Conservation (phyloP, 2,113 vertebrate genomes). For the Microcebus ravelobensis region DNA sequence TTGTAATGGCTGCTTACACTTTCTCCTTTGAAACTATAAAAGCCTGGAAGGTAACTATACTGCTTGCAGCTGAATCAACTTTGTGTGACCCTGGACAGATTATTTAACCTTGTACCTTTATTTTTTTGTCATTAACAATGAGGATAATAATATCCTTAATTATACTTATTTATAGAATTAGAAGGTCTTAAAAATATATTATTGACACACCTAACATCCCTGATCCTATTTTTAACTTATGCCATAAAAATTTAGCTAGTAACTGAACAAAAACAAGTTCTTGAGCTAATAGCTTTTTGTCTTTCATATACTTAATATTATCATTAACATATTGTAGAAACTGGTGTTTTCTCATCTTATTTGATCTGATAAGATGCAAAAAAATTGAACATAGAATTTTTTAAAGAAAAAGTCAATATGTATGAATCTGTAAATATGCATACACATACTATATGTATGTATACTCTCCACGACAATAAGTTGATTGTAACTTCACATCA, state of each 20-base stretch:
- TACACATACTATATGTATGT: not conserved
- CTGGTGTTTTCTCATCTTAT: not conserved
- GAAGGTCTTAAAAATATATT: not conserved
- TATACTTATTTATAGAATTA: not conserved
- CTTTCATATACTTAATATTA: not conserved
- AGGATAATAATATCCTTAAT: not conserved
- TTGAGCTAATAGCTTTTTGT: not conserved
- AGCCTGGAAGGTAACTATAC: not conserved
- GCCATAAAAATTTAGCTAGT: slow-evolving; percentile 5
- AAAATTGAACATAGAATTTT: not conserved
- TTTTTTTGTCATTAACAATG: not conserved
- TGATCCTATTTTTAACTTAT: slow-evolving; percentile 8
- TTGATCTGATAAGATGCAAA: not conserved
- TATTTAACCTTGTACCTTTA: not conserved
- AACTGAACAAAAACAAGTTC: slow-evolving; percentile 23
- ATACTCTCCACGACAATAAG: not conserved
- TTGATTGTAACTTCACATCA: not conserved
- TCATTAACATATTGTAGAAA: slow-evolving; percentile 4
- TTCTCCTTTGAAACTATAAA: slow-evolving; percentile 33
- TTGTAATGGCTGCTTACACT: slow-evolving; percentile 6
- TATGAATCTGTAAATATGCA: not conserved
- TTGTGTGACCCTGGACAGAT: not conserved
- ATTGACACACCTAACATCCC: not conserved
- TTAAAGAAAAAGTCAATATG: slow-evolving; percentile 20
- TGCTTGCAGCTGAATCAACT: not conserved